These are phyloP conservation scores for Bombus haemorrhoidalis DNA, from an alignment of 1,140 invertebrate species.

Conservation along the genomic window DNA sequence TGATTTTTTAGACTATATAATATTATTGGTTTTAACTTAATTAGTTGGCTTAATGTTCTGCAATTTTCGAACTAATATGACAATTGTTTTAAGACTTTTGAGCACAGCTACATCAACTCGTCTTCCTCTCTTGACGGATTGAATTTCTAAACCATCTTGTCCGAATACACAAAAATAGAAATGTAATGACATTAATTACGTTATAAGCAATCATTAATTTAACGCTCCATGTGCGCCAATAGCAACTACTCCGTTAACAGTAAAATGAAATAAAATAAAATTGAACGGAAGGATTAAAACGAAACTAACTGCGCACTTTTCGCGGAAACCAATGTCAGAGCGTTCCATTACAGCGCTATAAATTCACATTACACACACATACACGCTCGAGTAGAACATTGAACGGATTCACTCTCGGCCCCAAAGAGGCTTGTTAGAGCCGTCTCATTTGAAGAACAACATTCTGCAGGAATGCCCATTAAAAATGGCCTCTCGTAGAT, in stretches of 20 bases:
- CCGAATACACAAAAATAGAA: too few species aligned
- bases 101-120: too few species aligned
- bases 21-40: too few species aligned
- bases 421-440: constrained; percentile 20
- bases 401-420: not conserved
- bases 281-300: not conserved
- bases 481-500: constrained; percentile 46
- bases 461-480: constrained; percentile 38
- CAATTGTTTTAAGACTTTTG: too few species aligned
- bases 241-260: too few species aligned
- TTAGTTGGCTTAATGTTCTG: too few species aligned
- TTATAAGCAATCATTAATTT: not conserved
- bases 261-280: too few species aligned
- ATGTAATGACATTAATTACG: too few species aligned
- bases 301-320: not conserved
- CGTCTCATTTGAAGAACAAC: constrained; percentile 35
- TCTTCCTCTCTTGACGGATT: too few species aligned
- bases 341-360: not conserved
- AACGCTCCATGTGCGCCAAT: not conserved
- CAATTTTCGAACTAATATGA: too few species aligned
- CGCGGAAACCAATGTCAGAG: not conserved
- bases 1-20: too few species aligned
- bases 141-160: too few species aligned
- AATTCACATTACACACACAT: not conserved
- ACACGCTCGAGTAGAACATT: not conserved